A percentile compares a stretch with the other conserved stretches of the same genome.
Conservation (phyloP, 2,113 vertebrate genomes). For the Plecotus auritus region DNA sequence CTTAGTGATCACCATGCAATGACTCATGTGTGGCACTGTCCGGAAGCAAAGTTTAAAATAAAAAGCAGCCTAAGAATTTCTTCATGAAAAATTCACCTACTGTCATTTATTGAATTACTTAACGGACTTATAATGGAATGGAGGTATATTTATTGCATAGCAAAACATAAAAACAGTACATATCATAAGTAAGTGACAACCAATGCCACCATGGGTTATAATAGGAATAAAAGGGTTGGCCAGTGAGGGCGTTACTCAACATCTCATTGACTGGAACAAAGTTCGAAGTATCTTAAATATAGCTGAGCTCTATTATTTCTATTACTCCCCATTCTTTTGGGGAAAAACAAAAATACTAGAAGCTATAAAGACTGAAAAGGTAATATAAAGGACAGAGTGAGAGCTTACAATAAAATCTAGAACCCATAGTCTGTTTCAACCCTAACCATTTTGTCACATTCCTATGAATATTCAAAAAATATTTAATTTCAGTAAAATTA, state of each 20-base stretch:
- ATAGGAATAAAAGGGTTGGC: not conserved
- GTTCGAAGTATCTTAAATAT: not conserved
- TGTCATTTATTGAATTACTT: not conserved
- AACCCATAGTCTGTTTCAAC: not conserved
- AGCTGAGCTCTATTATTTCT: not conserved
- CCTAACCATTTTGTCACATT: not conserved
- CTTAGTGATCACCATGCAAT: fast-evolving
- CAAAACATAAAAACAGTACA: not conserved
- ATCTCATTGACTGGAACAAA: not conserved
- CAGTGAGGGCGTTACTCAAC: not conserved
- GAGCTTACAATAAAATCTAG: not conserved
- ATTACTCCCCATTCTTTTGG: not conserved
- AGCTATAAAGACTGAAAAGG: not conserved
- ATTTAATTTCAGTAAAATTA: slow-evolving; percentile 57
- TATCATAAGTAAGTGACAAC: not conserved
- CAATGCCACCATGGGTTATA: not conserved
- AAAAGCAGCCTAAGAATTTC: not conserved
- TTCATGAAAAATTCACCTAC: not conserved
- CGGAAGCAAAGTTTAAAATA: not conserved
- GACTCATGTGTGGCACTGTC: not conserved
- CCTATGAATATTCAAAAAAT: not conserved
- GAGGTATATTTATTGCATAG: not conserved
- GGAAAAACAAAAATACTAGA: slow-evolving; percentile 14
- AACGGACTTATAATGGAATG: not conserved
- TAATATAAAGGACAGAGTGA: not conserved